phyloP scores from a whole-genome alignment of 1,140 invertebrate genomes.

The Steinernema khuongi region DNA sequence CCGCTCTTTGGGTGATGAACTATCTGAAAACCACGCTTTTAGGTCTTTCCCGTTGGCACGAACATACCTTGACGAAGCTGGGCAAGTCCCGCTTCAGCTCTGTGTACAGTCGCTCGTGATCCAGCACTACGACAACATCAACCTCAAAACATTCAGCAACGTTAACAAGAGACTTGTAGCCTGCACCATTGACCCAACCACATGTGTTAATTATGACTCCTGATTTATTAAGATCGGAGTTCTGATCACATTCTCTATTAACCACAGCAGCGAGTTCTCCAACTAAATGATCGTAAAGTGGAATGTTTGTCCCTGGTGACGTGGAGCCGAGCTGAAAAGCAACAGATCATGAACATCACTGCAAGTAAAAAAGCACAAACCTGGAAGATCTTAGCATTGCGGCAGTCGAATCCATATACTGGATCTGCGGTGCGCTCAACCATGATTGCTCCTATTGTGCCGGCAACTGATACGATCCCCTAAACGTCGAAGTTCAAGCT shows the following conservation, averaged over 20 bases:
- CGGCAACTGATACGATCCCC: slow-evolving; percentile 45
- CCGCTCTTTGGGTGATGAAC: slow-evolving; percentile 89
- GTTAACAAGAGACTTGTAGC: slow-evolving; percentile 66
- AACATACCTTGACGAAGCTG: slow-evolving; percentile 76
- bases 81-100: slow-evolving; percentile 88
- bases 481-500: slow-evolving; percentile 21
- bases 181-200: slow-evolving; percentile 87
- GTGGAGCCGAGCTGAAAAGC: slow-evolving; percentile 91
- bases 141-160: slow-evolving; percentile 85
- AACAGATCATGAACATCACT: slow-evolving; percentile 75
- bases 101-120: slow-evolving; percentile 90
- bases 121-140: slow-evolving; percentile 86
- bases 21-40: slow-evolving; percentile 17
- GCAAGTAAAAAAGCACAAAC: slow-evolving; percentile 38
- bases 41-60: not conserved
- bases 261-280: slow-evolving; percentile 79
- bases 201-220: slow-evolving; percentile 97
- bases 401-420: slow-evolving; percentile 49
- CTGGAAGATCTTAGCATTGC: not conserved
- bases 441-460: slow-evolving; percentile 47
- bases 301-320: slow-evolving; percentile 70
- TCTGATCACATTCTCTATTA: slow-evolving; percentile 74
- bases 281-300: slow-evolving; percentile 79
- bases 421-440: slow-evolving; percentile 51
- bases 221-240: slow-evolving; percentile 53